A percentile compares a stretch with the other conserved stretches of the same genome.
phyloP scores from a whole-genome alignment of 2,888 invertebrate genomes.

The Odontocerum albicorne region DNA sequence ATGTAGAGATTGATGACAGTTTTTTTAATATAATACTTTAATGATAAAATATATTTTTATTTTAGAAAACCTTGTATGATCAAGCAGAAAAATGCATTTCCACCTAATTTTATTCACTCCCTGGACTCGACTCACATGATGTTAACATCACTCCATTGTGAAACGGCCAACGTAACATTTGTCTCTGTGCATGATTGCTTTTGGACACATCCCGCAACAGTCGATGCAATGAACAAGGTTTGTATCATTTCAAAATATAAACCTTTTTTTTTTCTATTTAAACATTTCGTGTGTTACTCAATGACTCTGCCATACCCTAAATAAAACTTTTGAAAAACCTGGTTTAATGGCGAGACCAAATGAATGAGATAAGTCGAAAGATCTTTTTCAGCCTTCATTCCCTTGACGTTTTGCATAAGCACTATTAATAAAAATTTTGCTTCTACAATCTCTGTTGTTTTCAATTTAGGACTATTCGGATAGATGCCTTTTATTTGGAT shows the following conservation, averaged over 20 bases:
- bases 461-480: too few relatives aligned
- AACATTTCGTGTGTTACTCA: not conserved
- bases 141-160: conserved; percentile 91
- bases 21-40: too few relatives aligned
- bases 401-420: too few relatives aligned
- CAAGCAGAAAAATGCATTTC: conserved; percentile 96
- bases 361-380: too few relatives aligned
- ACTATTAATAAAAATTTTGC: too few relatives aligned
- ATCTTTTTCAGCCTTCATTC: too few relatives aligned
- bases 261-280: not conserved
- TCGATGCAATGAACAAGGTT: conserved; percentile 87
- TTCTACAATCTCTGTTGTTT: too few relatives aligned
- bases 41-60: too few relatives aligned
- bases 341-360: not conserved
- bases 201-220: conserved; percentile 95
- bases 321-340: not conserved
- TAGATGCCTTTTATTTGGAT: too few relatives aligned
- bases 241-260: conserved; percentile 28
- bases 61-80: conserved; percentile 75
- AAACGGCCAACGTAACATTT: conserved; percentile 81
- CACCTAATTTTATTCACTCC: conserved; percentile 99
- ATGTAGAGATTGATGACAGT: too few relatives aligned
- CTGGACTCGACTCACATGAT: conserved; percentile 99
- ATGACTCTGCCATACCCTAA: not conserved
- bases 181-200: conserved; percentile 99